phyloP scores from a whole-genome alignment of 2,888 invertebrate genomes.

The Brassicogethes aeneus region DNA sequence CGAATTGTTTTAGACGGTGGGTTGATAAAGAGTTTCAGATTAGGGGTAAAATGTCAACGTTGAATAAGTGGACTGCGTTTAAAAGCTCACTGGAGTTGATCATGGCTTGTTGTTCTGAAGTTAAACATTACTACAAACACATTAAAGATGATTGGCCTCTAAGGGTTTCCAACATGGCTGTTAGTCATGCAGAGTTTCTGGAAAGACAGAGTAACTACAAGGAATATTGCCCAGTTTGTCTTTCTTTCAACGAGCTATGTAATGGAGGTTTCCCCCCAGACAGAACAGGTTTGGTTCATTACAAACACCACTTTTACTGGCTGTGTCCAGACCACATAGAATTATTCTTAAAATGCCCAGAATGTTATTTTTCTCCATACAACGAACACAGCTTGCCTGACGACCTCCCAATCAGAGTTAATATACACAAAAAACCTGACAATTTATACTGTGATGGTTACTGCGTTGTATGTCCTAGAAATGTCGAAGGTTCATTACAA shows the following conservation, averaged over 20 bases:
- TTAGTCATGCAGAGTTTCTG: constrained; percentile 48
- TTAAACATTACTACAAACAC: constrained; percentile 46
- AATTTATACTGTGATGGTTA: constrained; percentile 46
- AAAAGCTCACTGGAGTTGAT: constrained; percentile 38
- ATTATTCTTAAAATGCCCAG: constrained; percentile 42
- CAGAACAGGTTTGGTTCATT: constrained; percentile 50
- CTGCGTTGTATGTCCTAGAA: constrained; percentile 51
- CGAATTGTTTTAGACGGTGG: constrained; percentile 42
- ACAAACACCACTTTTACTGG: constrained; percentile 50
- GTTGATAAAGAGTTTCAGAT: constrained; percentile 49
- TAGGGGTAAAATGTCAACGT: constrained; percentile 42
- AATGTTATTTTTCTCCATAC: constrained; percentile 37
- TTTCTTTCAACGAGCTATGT: constrained; percentile 28
- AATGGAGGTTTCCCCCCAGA: constrained; percentile 44
- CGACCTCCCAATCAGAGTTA: constrained; percentile 40
- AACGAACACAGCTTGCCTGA: constrained; percentile 38
- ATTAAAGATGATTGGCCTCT: constrained; percentile 43
- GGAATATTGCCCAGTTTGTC: constrained; percentile 52
- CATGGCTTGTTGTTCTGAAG: constrained; percentile 37
- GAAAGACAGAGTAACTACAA: constrained; percentile 44
- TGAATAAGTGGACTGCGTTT: constrained; percentile 50
- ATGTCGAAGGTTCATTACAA: constrained; percentile 41
- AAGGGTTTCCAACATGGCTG: constrained; percentile 44
- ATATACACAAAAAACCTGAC: constrained; percentile 17
- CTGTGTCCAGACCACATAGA: constrained; percentile 48